Percentiles rank a stretch among this genome's conserved stretches.
Evolutionary conservation across 2,797 vertebrate genomes (phyloP).

Genomic region (Corythornis leucogaster): DNA sequence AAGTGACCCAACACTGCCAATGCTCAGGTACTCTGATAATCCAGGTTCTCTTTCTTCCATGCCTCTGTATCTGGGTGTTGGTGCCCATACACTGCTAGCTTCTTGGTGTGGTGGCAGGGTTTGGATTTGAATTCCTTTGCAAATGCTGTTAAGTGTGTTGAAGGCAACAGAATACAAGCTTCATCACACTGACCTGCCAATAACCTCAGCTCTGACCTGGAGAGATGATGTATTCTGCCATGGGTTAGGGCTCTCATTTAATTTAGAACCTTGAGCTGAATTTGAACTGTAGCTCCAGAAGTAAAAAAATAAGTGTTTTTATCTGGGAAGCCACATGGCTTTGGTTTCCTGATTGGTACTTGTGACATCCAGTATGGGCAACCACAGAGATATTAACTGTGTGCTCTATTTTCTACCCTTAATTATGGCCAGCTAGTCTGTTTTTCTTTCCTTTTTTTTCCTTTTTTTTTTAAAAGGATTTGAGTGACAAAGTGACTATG

Average conservation of each 20-base stretch:
- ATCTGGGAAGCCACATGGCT: slow-evolving; percentile 33
- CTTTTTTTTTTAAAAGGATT: background rate
- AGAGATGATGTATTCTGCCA: slow-evolving; percentile 47
- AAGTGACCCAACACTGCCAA: background rate
- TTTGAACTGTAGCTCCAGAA: slow-evolving; percentile 53
- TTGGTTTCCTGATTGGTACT: slow-evolving; percentile 27
- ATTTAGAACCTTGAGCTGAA: slow-evolving; percentile 59
- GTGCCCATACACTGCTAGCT: background rate
- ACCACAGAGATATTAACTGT: slow-evolving; percentile 5
- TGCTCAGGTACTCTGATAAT: background rate
- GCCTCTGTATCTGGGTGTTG: background rate
- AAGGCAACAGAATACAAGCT: slow-evolving; percentile 56
- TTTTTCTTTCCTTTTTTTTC: background rate
- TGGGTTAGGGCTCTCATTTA: slow-evolving; percentile 60
- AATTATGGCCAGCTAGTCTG: slow-evolving; percentile 31
- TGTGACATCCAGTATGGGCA: slow-evolving; percentile 21
- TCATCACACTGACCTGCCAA: slow-evolving; percentile 43
- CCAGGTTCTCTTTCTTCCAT: background rate
- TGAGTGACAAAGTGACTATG: slow-evolving; percentile 55
- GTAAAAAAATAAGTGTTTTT: slow-evolving; percentile 33
- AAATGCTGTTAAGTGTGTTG: slow-evolving; percentile 28
- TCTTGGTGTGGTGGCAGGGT: background rate
- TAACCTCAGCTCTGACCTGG: slow-evolving; percentile 67
- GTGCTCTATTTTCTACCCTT: slow-evolving; percentile 39
- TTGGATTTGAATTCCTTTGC: slow-evolving; percentile 11